Evolutionary conservation across 2,888 invertebrate genomes (phyloP), one percentile per base, ranked within the genome.

Genomic region (Eupithecia exiguata): DNA sequence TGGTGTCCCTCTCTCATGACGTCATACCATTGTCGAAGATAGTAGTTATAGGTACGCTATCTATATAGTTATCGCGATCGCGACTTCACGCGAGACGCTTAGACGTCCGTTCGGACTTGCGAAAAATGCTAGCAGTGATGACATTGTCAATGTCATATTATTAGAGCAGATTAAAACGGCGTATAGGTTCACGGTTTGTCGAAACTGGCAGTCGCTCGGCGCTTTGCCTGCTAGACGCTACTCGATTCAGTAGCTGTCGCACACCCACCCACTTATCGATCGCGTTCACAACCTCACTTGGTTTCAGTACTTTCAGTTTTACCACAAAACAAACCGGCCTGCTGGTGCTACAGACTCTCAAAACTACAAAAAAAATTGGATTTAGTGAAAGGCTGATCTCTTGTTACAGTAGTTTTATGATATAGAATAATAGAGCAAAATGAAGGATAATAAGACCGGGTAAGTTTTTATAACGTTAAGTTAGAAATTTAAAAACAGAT

Each of bases 401-500:
- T 12, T 66, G 53, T n/a, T 69, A 67, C 62, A 71, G 35, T 74
- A 76, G 72, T 81, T 81, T 77, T 79, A 77, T 79, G 62, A 67
- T 71, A 71, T 74, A 77, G 78, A 77, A 68, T 73, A 68, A 80
- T 81, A 71, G 74, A 78, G 74, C 82, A 85, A 75, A 81, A 91
- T 91, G 90, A 90, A 88, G 85, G 90, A 90, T 80, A 89, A 88
- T 77, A 86, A 83, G 68, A 82, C 82, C 74, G 80, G 89, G 91
- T 91, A 82, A 89, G 90, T 84, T 79, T 68, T 61, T 65, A 10
- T 65, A 63, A n/a, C n/a, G 36, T 49, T 46, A 10, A 16, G 18
- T 14, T 12, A 61, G 30, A 21, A 58, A 61, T 30, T 35, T 25
- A 5, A 25, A 5, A 58, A 25, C 58, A 49, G 49, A 49, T 9